Evolutionary conservation across 1,140 invertebrate genomes (phyloP), one percentile per base, ranked within the genome.

Genomic region (Stegodyphus dumicola): DNA sequence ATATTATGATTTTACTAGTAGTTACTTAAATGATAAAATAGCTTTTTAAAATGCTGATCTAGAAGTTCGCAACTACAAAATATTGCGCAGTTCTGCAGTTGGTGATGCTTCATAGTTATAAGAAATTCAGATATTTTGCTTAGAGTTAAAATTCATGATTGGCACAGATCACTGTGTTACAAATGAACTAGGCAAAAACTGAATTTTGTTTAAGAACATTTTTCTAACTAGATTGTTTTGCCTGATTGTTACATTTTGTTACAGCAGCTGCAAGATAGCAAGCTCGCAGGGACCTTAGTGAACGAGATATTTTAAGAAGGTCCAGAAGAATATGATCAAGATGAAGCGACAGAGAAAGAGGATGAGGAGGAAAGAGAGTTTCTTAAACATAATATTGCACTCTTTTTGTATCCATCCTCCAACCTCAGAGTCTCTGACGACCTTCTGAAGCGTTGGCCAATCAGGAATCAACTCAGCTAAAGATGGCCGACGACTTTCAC

Each of bases 391-490:
- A 75, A 49, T 15, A 74, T 77, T 86, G 89, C 33, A 33, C 33
- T 91, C 90, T 90, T 84, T 60, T 73, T 78, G 15, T 51, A 78
- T 71, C 74, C 90, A 91, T 88, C 90, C 89, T 88, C 90, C 89
- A 89, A 90, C 91, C 89, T 92, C 91, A 87, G 89, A 88, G 76
- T 91, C 89, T 88, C 87, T 90, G 64, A 80, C 93, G 93, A 95
- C 95, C 92, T 94, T 95, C 92, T 97, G 95, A 89, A 98, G 94
- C 89, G 94, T 94, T 89, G 97, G 97, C 97, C 97, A 98, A 92
- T 98, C 97, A 89, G 96, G 96, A 91, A 98, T 98, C 92, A 97
- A 92, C 92, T 98, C 96, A 89, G 96, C 96, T 91, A 98, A 93
- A 88, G 96, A 98, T 89, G 94, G 94, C 92, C 96, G 94, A 93